Evolutionary conservation across 2,797 vertebrate genomes (phyloP), one percentile per base, ranked within the genome.

Genomic region (Cryptoblepharus egeriae): DNA sequence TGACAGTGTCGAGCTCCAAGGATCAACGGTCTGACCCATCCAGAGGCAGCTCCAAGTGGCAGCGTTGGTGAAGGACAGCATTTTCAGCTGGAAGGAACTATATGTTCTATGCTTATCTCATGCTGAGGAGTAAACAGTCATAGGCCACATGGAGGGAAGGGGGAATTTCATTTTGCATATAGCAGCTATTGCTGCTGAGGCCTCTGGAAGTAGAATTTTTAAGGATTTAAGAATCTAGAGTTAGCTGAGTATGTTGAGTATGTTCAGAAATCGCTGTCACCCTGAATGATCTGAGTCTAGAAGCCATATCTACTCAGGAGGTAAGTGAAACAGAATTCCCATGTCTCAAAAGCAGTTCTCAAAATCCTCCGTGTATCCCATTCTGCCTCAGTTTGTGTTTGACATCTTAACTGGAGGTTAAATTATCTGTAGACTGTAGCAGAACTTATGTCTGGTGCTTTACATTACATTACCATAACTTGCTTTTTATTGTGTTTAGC

Each of bases 321-420:
- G 80, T 86, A 75, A 82, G 76, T 83, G 30, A 65, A 72, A 61
- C 10, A 42, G 58, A 64, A 32, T 30, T 16, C 11, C 11, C 55
- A 1, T 45, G 35, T 69, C 57, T n/a, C 42, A 22, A 32, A n/a
- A 64, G n/a, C 28, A 22, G 26, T 60, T 69, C 30, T 75, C 37
- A 28, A 30, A n/a, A 72, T 3, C 13, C 4, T 24, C 28, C 2
- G 15, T 10, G 20, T 5, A 24, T 68, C 30, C 9, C 26, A 6
- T 32, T 42, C 65, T 18, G 24, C n/a, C 15, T n/a, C 24, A 22
- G 49, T 42, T 45, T 82, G 6, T 22, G 24, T 64, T 39, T 64
- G 57, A 28, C 13, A 32, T 30, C 28, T 49, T 72, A 35, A 13
- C 39, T 49, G 30, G 16, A 45, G 37, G 26, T 45, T 35, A 52